These are phyloP conservation scores for Sorex maritimensis DNA, from an alignment of 2,797 vertebrate genomes.

Conservation along the genomic window DNA sequence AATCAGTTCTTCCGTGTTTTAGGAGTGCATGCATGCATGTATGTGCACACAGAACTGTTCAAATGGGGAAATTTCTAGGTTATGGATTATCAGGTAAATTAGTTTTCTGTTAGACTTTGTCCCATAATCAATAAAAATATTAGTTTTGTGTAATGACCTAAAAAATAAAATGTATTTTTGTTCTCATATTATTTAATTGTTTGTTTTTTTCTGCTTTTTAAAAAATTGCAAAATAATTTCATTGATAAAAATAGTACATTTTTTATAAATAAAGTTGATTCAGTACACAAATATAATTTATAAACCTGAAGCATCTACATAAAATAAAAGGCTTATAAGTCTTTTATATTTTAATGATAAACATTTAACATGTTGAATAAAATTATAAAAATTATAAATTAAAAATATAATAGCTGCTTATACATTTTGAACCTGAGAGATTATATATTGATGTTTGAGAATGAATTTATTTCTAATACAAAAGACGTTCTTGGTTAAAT, in stretches of 20 bases:
- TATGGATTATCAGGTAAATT: constrained; percentile 67
- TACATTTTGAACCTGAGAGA: constrained; percentile 23
- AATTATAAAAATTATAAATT: constrained; percentile 27
- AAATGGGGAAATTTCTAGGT: constrained; percentile 50
- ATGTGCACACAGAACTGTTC: not conserved
- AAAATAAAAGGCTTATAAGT: constrained; percentile 10
- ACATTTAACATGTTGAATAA: not conserved
- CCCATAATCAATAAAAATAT: constrained; percentile 61
- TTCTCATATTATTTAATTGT: not conserved
- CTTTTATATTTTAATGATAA: constrained; percentile 21
- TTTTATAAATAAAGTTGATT: constrained; percentile 24
- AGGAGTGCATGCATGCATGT: not conserved
- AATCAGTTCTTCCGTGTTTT: not conserved
- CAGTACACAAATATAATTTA: constrained; percentile 17
- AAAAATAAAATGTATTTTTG: not conserved
- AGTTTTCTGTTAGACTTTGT: constrained; percentile 57
- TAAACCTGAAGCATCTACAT: not conserved
- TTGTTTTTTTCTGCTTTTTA: constrained; percentile 37
- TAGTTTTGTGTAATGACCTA: constrained; percentile 30
- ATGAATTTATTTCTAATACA: not conserved
- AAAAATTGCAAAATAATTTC: not conserved
- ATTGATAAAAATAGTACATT: not conserved
- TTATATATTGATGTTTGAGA: too few relatives aligned
- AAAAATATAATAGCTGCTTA: constrained; percentile 20
- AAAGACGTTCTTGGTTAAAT: not conserved